A percentile compares a stretch with the other conserved stretches of the same genome.
Evolutionary conservation across 2,888 invertebrate species (phyloP).

Genomic region (Steinernema hermaphroditum): DNA sequence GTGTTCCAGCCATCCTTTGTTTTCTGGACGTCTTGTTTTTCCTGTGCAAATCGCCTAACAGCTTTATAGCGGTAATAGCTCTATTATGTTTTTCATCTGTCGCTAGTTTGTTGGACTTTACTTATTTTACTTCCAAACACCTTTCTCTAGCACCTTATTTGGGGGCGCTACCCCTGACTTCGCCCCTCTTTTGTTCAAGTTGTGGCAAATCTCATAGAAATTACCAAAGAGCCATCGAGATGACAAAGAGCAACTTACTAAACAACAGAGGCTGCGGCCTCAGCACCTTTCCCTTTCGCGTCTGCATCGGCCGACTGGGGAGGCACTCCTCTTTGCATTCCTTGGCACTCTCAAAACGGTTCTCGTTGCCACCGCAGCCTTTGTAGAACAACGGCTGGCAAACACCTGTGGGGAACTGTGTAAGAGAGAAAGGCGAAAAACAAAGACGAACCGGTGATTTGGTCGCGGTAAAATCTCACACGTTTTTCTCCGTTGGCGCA

Average conservation of each 20-base stretch:
- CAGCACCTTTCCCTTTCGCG: background rate
- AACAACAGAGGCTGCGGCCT: background rate
- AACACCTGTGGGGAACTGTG: constrained; percentile 46
- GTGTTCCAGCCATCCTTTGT: too few species aligned
- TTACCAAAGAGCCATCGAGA: too few species aligned
- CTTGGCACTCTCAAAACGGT: constrained; percentile 34
- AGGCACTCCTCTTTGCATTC: constrained; percentile 1
- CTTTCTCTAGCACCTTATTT: too few species aligned
- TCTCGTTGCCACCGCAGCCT: constrained; percentile 60
- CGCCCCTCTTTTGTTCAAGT: too few species aligned
- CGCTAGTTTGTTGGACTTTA: too few species aligned
- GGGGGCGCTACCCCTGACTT: too few species aligned
- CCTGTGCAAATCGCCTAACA: too few species aligned
- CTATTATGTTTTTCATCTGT: too few species aligned
- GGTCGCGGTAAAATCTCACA: constrained; percentile 7
- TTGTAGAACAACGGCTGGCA: constrained; percentile 62
- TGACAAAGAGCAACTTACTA: background rate
- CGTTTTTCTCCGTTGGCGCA: background rate
- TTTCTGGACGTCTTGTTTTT: too few species aligned
- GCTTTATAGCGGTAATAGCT: too few species aligned
- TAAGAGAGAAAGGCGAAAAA: background rate
- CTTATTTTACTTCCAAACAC: too few species aligned
- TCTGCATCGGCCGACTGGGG: background rate
- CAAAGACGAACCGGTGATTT: background rate
- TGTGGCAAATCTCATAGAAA: too few species aligned